Evolutionary conservation across 1,140 invertebrate genomes (phyloP).

Genomic region (Sycophaga agraensis): DNA sequence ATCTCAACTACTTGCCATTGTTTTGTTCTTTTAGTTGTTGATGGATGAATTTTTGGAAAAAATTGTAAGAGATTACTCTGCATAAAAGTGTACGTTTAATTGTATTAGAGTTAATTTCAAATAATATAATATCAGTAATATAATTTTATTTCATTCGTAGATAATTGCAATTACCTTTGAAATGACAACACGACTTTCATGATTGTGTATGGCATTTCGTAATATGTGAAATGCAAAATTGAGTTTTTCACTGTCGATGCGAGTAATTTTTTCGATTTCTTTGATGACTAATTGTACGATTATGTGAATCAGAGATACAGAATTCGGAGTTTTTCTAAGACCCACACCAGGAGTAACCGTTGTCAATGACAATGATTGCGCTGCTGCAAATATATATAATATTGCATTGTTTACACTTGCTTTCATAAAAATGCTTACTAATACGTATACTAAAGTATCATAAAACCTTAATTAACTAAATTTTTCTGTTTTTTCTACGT

Average conservation of each 20-base stretch:
- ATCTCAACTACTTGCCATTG: conserved; percentile 48
- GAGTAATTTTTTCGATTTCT: conserved; percentile 57
- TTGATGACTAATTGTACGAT: conserved; percentile 52
- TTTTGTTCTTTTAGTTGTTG: conserved; percentile 43
- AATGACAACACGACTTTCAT: conserved; percentile 59
- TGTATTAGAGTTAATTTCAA: too few relatives aligned
- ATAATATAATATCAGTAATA: neutral
- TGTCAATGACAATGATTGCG: conserved; percentile 57
- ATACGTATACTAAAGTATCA: too few relatives aligned
- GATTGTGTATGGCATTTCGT: conserved; percentile 54
- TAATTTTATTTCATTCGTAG: too few relatives aligned
- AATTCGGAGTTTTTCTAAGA: conserved; percentile 57
- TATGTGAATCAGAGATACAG: conserved; percentile 56
- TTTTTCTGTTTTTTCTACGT: too few relatives aligned
- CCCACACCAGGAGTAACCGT: conserved; percentile 57
- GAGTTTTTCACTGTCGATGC: conserved; percentile 48
- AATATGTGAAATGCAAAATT: conserved; percentile 56
- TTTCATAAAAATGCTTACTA: too few relatives aligned
- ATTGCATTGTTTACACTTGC: too few relatives aligned
- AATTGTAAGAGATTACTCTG: conserved; percentile 50
- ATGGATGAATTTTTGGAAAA: conserved; percentile 49
- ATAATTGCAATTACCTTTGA: conserved; percentile 51
- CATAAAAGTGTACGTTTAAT: too few relatives aligned
- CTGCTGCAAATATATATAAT: conserved; percentile 54
- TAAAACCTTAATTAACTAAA: too few relatives aligned